Evolutionary conservation across 2,113 vertebrate species (phyloP).

Genomic region (Ophiodon elongatus): DNA sequence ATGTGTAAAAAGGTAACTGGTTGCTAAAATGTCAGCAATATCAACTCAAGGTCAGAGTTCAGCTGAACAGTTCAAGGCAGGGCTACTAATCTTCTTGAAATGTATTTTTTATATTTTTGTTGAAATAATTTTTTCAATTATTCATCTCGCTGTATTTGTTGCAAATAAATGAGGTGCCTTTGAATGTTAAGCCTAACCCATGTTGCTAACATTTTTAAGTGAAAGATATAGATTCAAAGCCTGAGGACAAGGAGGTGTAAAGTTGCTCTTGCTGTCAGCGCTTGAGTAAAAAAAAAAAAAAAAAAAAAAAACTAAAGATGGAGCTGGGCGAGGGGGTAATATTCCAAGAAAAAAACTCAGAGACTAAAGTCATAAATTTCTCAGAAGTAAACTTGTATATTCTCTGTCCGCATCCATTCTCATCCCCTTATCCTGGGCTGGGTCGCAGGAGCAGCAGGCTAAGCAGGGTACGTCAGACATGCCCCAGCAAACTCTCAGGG

Average conservation of each 20-base stretch:
- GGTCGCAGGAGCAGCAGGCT: too few species aligned
- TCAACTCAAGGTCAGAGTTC: neutral
- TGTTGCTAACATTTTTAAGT: neutral
- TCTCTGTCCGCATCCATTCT: neutral
- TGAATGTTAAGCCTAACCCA: neutral
- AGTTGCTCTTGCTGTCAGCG: conserved; percentile 24
- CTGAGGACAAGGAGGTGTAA: conserved; percentile 31
- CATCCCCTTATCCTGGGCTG: too few species aligned
- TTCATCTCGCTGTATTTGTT: neutral
- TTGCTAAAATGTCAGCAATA: neutral
- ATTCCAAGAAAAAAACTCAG: neutral
- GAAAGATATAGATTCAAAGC: conserved; percentile 18
- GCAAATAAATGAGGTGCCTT: neutral
- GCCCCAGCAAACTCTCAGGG: too few species aligned
- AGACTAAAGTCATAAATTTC: neutral
- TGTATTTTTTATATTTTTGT: too few species aligned
- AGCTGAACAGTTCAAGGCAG: neutral
- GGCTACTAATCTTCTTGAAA: too few species aligned
- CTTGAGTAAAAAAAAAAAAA: neutral
- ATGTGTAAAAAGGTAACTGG: neutral
- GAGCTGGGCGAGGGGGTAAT: neutral
- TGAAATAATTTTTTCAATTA: neutral
- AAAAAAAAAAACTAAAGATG: neutral
- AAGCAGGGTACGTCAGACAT: too few species aligned
- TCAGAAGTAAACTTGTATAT: neutral